Evolutionary conservation across 2,888 invertebrate genomes (phyloP).

Genomic region (Hymenopus coronatus): DNA sequence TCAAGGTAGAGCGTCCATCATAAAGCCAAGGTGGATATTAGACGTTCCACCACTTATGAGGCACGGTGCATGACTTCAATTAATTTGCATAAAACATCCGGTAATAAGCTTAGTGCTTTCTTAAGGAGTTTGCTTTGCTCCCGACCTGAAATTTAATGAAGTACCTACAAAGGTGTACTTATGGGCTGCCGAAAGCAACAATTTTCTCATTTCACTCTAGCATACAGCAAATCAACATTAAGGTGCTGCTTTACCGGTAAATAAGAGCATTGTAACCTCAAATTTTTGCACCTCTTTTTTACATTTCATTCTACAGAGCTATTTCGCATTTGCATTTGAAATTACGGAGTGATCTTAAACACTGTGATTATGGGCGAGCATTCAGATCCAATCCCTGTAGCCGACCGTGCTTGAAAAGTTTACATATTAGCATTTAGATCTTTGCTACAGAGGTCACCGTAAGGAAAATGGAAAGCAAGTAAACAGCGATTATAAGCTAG

Average conservation of each 20-base stretch:
- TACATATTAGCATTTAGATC: too few relatives aligned
- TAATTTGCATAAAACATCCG: not conserved
- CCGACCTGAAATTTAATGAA: not conserved
- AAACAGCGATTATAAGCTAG: too few relatives aligned
- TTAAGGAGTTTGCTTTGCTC: not conserved
- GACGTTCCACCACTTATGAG: not conserved
- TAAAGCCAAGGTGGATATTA: too few relatives aligned
- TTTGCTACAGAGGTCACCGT: too few relatives aligned
- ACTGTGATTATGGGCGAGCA: not conserved
- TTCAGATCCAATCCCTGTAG: not conserved
- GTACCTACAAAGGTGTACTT: not conserved
- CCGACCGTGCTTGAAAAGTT: too few relatives aligned
- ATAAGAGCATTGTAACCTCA: not conserved
- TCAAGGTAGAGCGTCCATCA: too few relatives aligned
- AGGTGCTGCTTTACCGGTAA: not conserved
- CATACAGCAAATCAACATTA: not conserved
- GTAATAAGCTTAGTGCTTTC: not conserved
- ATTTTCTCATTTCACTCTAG: not conserved
- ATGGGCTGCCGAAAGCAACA: not conserved
- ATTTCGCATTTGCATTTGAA: not conserved
- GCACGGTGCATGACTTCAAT: not conserved
- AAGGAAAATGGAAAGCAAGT: too few relatives aligned
- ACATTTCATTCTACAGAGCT: not conserved
- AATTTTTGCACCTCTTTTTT: not conserved
- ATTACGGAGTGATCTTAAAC: not conserved